A percentile compares a stretch with the other conserved stretches of the same genome.
phyloP scores from a whole-genome alignment of 2,888 invertebrate genomes.

The Pyrocoelia pectoralis region DNA sequence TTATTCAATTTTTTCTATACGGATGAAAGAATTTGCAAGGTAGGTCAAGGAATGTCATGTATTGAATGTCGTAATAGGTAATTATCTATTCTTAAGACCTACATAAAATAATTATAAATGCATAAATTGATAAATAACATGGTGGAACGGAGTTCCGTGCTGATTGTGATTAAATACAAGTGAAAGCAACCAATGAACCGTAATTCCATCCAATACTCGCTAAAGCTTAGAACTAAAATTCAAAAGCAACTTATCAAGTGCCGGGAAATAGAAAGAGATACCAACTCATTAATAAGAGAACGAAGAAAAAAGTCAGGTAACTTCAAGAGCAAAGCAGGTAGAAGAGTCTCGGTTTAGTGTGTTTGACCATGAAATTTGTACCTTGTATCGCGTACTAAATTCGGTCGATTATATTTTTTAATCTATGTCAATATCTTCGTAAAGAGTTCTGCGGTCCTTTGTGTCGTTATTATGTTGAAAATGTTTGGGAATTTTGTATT shows the following conservation, averaged over 20 bases:
- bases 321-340: constrained; percentile 42
- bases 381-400: neutral
- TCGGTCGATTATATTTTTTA: neutral
- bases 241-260: constrained; percentile 61
- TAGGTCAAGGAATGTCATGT: neutral
- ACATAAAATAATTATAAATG: neutral
- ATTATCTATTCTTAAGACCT: neutral
- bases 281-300: constrained; percentile 41
- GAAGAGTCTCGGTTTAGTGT: constrained; percentile 22
- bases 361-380: constrained; percentile 24
- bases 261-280: constrained; percentile 54
- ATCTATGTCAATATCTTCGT: neutral
- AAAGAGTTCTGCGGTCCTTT: too few species aligned
- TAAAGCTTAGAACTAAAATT: constrained; percentile 56
- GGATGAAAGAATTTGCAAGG: neutral
- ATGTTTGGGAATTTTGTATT: constrained; percentile 29
- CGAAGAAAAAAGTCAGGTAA: constrained; percentile 54
- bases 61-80: constrained; percentile 5
- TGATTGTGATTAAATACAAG: constrained; percentile 26
- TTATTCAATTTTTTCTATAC: too few species aligned
- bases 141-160: constrained; percentile 15
- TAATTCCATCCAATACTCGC: constrained; percentile 36
- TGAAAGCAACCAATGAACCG: constrained; percentile 47
- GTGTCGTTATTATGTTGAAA: too few species aligned
- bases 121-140: neutral